Conservation (phyloP, 1,140 invertebrate species). For the Drosophila neocordata region DNA sequence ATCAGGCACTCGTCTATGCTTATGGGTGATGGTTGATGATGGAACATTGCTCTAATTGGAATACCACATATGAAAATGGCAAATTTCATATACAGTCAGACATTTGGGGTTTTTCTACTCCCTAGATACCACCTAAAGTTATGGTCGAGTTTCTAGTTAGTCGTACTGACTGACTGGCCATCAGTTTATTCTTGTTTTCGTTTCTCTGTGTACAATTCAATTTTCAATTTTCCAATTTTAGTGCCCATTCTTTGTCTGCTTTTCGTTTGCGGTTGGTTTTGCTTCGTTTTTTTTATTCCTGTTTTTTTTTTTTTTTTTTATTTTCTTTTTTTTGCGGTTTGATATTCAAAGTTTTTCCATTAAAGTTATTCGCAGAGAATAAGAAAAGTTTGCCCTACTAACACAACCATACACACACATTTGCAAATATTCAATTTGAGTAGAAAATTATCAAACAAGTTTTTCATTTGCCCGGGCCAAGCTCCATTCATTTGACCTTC, state of each 20-base stretch:
- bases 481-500: constrained; percentile 58
- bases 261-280: constrained; percentile 9
- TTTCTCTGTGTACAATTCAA: constrained; percentile 65
- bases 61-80: constrained; percentile 29
- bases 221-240: constrained; percentile 76
- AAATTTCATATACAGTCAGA: constrained; percentile 28
- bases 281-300: too few relatives aligned
- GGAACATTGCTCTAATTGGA: constrained; percentile 26
- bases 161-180: constrained; percentile 18
- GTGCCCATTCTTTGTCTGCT: constrained; percentile 37
- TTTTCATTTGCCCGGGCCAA: constrained; percentile 40
- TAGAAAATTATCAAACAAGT: constrained; percentile 76
- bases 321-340: constrained; percentile 72
- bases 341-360: constrained; percentile 81
- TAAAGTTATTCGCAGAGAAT: constrained; percentile 78
- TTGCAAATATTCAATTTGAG: constrained; percentile 78
- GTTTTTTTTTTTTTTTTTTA: constrained; percentile 1
- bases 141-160: constrained; percentile 32
- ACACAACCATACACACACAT: constrained; percentile 41
- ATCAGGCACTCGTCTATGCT: neutral
- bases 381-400: constrained; percentile 66
- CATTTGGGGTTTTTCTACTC: neutral
- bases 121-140: neutral
- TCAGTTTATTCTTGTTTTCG: constrained; percentile 7
- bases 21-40: neutral